Conservation (phyloP, 2,113 vertebrate genomes). For the Trinectes maculatus region DNA sequence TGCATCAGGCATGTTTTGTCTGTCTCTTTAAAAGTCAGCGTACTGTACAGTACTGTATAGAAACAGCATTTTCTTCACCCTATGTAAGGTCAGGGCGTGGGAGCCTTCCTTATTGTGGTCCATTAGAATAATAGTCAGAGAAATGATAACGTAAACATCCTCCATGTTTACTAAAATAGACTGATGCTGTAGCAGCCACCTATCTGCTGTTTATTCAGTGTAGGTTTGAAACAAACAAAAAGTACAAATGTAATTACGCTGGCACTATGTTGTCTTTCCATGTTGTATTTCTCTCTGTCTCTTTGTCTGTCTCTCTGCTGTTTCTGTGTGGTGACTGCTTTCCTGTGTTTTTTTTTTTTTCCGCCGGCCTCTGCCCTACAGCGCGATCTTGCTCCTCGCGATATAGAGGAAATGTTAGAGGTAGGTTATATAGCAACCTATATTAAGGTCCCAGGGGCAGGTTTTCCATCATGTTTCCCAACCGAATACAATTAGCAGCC, state of each 20-base stretch:
- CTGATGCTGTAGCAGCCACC: not conserved
- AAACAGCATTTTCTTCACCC: conserved; percentile 3
- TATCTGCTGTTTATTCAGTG: not conserved
- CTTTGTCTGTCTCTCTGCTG: conserved; percentile 53
- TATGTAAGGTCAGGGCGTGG: not conserved
- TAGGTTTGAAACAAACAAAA: conserved; percentile 12
- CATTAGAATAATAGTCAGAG: not conserved
- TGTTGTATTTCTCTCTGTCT: conserved; percentile 48
- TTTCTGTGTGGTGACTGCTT: conserved; percentile 69
- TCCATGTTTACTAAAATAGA: not conserved
- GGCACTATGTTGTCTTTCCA: conserved; percentile 39
- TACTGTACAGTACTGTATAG: not conserved
- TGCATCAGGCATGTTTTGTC: conserved; percentile 62
- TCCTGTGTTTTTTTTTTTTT: conserved; percentile 71
- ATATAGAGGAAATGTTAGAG: conserved; percentile 83
- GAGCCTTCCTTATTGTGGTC: not conserved
- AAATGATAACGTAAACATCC: conserved; percentile 7
- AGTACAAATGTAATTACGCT: too few species aligned
- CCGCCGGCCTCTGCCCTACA: conserved; percentile 71
- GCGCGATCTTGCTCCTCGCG: conserved; percentile 78
- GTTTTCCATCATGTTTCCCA: conserved; percentile 52
- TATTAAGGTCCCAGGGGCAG: conserved; percentile 45
- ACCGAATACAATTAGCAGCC: conserved; percentile 42
- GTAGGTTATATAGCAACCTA: conserved; percentile 75
- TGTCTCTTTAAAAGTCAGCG: conserved; percentile 73